Conservation (phyloP, 2,797 vertebrate species). For the Eulemur albifrons region DNA sequence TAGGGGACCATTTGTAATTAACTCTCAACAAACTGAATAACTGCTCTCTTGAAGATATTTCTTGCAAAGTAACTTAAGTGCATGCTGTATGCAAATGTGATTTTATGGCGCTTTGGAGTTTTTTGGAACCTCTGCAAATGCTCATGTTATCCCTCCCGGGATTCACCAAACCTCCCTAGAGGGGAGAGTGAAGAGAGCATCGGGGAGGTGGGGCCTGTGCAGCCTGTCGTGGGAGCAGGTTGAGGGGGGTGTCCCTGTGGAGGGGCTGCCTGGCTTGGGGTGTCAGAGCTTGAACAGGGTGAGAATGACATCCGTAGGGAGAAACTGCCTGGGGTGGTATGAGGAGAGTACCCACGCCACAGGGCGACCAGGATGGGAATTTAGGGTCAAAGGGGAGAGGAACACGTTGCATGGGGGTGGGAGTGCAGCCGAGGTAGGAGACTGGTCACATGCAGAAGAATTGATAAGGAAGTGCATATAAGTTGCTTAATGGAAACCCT, state of each 20-base stretch:
- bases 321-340: neutral
- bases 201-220: accelerated
- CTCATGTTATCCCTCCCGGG: neutral
- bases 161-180: neutral
- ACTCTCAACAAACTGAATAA: neutral
- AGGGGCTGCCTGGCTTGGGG: neutral
- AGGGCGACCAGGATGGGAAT: neutral
- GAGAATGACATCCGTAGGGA: neutral
- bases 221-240: neutral
- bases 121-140: neutral
- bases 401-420: accelerated
- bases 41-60: neutral
- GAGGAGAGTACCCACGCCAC: neutral
- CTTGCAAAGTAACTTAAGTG: neutral
- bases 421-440: neutral
- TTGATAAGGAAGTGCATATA: neutral
- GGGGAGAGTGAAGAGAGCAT: neutral
- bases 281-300: neutral
- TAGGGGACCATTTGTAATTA: neutral
- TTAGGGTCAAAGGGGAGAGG: neutral
- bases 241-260: neutral
- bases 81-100: neutral
- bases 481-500: neutral
- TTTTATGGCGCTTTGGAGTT: neutral
- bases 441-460: neutral